Percentiles rank a stretch among this genome's conserved stretches.
Conservation (phyloP, 2,888 invertebrate species). For the Chloroclysta siterata region DNA sequence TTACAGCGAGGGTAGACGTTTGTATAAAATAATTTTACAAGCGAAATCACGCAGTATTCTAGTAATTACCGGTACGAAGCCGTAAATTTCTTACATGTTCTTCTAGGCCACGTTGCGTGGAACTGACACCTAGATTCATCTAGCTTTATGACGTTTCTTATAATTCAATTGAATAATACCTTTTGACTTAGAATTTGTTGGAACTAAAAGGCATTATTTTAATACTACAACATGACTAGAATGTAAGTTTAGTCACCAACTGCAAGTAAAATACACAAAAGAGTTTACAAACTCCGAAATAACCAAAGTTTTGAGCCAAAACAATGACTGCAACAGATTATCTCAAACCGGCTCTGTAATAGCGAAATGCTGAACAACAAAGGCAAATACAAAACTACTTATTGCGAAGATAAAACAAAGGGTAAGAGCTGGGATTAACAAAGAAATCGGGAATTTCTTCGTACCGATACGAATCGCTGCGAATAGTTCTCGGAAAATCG, state of each 20-base stretch:
- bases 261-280: slow-evolving; percentile 1
- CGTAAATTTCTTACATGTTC: no score
- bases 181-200: no score
- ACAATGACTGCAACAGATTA: slow-evolving; percentile 25
- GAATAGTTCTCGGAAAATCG: slow-evolving; percentile 41
- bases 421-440: slow-evolving; percentile 42
- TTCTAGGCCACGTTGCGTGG: no score
- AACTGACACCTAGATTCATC: no score
- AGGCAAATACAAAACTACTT: slow-evolving; percentile 45
- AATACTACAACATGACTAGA: neutral
- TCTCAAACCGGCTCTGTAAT: slow-evolving; percentile 21
- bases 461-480: slow-evolving; percentile 38
- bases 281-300: slow-evolving; percentile 6
- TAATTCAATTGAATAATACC: no score
- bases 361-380: slow-evolving; percentile 27
- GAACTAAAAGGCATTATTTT: no score
- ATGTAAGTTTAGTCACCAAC: neutral
- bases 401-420: slow-evolving; percentile 45
- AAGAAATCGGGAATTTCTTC: slow-evolving; percentile 43
- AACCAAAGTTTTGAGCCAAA: slow-evolving; percentile 12
- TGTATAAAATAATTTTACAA: no score
- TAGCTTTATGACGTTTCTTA: no score
- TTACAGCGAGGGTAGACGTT: no score
- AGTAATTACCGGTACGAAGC: no score
- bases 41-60: no score